A percentile compares a stretch with the other conserved stretches of the same genome.
These are phyloP conservation scores for Onthophagus sagittarius DNA, from an alignment of 2,888 invertebrate genomes.

Conservation along the genomic window DNA sequence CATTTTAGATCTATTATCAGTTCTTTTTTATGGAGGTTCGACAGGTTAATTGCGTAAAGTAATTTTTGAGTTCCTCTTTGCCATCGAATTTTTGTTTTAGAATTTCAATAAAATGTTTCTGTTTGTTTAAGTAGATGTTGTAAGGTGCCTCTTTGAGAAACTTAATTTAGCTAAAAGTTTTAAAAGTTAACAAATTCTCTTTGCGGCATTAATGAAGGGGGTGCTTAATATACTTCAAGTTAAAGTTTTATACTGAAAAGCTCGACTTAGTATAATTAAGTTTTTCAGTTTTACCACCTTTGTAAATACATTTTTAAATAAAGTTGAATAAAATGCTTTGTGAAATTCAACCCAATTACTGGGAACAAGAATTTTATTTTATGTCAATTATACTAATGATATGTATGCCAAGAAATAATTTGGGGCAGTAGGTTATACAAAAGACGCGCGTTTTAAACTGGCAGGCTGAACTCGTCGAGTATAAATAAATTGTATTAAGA, in stretches of 20 bases:
- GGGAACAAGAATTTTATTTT: not conserved
- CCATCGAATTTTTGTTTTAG: too few relatives aligned
- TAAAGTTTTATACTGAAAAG: not conserved
- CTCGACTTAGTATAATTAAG: not conserved
- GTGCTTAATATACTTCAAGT: not conserved
- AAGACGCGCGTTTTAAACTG: not conserved
- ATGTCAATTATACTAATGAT: not conserved
- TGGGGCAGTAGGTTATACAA: not conserved
- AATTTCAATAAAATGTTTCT: too few relatives aligned
- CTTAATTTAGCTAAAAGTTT: too few relatives aligned
- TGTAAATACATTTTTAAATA: not conserved
- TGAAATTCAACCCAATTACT: not conserved
- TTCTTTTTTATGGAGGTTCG: not conserved
- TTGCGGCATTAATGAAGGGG: too few relatives aligned
- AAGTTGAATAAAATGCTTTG: not conserved
- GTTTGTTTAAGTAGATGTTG: too few relatives aligned
- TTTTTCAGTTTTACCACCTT: not conserved
- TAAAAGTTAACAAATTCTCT: too few relatives aligned
- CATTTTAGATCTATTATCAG: not conserved
- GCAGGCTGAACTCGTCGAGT: not conserved
- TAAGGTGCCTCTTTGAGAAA: too few relatives aligned
- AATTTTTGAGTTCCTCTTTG: not conserved
- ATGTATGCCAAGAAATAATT: not conserved
- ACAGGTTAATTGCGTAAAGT: not conserved
- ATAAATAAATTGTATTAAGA: slow-evolving; percentile 13